phyloP scores from a whole-genome alignment of 2,888 invertebrate genomes.

The Koerneria pararmatus region DNA sequence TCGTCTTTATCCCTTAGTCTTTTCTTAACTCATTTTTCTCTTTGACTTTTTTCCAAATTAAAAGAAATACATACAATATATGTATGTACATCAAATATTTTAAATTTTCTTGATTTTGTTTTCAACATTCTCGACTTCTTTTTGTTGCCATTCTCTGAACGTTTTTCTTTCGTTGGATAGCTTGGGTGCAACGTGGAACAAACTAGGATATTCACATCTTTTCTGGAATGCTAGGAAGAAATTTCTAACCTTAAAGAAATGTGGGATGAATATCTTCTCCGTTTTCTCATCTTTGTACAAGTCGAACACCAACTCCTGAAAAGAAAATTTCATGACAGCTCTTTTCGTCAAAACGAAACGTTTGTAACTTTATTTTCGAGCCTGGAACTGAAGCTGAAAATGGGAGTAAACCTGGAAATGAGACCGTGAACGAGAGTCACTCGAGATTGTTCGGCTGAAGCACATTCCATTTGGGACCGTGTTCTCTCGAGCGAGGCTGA shows the following conservation, averaged over 20 bases:
- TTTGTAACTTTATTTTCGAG: not conserved
- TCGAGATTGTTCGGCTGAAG: conserved; percentile 22
- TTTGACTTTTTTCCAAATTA: no score
- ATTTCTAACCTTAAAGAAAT: conserved; percentile 45
- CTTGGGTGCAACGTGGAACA: no score
- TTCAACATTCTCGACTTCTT: no score
- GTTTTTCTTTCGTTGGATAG: no score
- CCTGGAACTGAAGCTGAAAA: not conserved
- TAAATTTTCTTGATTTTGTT: no score
- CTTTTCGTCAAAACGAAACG: not conserved
- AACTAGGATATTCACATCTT: no score
- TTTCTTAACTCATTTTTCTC: no score
- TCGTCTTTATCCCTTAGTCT: no score
- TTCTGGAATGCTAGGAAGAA: no score
- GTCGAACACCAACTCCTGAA: conserved; percentile 44
- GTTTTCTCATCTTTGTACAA: conserved; percentile 44
- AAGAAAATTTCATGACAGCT: not conserved
- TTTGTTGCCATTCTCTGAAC: no score
- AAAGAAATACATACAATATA: no score
- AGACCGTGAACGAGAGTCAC: conserved; percentile 23
- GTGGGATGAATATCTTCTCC: conserved; percentile 39
- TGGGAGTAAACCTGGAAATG: conserved; percentile 21
- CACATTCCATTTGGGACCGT: conserved; percentile 28
- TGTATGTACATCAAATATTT: no score
- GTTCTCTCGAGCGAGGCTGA: conserved; percentile 36